Evolutionary conservation across 2,113 vertebrate genomes (phyloP).

Genomic region (Poecile atricapillus): DNA sequence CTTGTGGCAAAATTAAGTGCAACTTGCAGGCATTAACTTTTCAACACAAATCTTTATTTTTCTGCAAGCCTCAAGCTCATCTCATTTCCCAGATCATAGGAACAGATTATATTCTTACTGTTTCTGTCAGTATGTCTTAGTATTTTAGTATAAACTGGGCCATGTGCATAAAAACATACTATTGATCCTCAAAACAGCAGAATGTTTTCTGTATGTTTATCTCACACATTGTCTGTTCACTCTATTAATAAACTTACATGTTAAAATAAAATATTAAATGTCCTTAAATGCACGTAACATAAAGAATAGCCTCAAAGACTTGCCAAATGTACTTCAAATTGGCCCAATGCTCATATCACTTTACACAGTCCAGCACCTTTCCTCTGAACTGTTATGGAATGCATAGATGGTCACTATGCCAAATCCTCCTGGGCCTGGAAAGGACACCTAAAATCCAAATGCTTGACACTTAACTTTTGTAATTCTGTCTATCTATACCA

Average conservation of each 20-base stretch:
- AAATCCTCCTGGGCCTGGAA: background rate
- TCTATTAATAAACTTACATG: slow-evolving; percentile 15
- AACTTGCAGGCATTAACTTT: background rate
- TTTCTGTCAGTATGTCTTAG: background rate
- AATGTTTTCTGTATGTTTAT: slow-evolving; percentile 58
- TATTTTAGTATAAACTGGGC: background rate
- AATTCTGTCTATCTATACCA: background rate
- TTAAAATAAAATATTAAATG: background rate
- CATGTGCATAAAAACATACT: background rate
- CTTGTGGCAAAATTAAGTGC: background rate
- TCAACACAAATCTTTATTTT: background rate
- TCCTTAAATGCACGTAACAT: background rate
- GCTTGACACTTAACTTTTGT: background rate
- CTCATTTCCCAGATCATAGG: background rate
- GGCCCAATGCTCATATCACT: background rate
- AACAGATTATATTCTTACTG: background rate
- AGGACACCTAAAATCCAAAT: background rate
- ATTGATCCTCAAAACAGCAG: slow-evolving; percentile 40
- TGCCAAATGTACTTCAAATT: background rate
- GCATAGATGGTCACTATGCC: background rate
- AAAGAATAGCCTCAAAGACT: background rate
- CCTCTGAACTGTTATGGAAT: background rate
- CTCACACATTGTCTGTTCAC: slow-evolving; percentile 44
- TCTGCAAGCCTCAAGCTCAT: background rate
- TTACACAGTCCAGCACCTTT: background rate